Evolutionary conservation across 1,140 invertebrate genomes (phyloP).

Genomic region (Muscidifurax raptorellus): DNA sequence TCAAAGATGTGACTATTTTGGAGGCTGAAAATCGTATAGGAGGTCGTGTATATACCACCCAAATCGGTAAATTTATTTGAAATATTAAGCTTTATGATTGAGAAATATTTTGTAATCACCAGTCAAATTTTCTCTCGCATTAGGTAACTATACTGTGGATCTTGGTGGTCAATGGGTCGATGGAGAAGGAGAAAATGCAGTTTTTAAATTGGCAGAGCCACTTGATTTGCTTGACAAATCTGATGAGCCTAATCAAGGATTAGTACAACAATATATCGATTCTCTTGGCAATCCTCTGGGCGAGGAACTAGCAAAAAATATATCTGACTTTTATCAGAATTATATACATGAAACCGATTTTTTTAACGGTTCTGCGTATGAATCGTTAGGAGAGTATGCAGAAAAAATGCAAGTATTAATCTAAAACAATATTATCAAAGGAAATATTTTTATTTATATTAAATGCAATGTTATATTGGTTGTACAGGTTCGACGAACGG

Average conservation of each 20-base stretch:
- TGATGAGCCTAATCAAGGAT: no score
- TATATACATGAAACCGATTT: constrained; percentile 52
- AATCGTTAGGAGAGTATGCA: constrained; percentile 73
- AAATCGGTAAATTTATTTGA: constrained; percentile 73
- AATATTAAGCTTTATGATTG: no score
- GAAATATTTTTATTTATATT: no score
- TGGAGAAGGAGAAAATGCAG: constrained; percentile 80
- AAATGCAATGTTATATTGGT: no score
- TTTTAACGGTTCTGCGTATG: constrained; percentile 57
- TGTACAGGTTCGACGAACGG: constrained; percentile 26
- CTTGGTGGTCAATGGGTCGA: constrained; percentile 92
- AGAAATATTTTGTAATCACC: no score
- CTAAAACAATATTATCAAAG: no score
- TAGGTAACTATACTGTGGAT: constrained; percentile 79
- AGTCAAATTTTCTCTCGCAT: no score
- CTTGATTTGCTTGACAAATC: no score
- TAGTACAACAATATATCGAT: constrained; percentile 73
- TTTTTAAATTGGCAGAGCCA: constrained; percentile 71
- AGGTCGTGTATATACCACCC: constrained; percentile 80
- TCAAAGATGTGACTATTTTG: constrained; percentile 77
- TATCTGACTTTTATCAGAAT: constrained; percentile 59
- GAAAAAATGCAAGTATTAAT: constrained; percentile 62
- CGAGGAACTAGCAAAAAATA: constrained; percentile 3
- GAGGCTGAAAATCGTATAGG: constrained; percentile 85
- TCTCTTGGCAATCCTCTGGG: constrained; percentile 51